A percentile compares a stretch with the other conserved stretches of the same genome.
These are phyloP conservation scores for Drosophila pseudotakahashii DNA, from an alignment of 2,888 invertebrate genomes.

Conservation along the genomic window DNA sequence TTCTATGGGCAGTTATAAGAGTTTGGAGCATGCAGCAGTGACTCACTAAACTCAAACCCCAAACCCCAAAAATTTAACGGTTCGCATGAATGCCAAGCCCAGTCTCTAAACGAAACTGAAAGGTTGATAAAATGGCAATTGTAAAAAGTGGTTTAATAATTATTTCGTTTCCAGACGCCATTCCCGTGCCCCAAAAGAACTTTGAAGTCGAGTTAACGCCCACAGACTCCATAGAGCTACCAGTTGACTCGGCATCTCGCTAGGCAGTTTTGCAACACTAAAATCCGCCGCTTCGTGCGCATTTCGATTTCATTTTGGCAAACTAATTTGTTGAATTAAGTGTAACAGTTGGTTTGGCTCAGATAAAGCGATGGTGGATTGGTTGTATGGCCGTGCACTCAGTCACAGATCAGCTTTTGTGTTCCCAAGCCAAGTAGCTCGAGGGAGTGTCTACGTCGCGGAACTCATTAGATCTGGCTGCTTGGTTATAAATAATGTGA, in stretches of 20 bases:
- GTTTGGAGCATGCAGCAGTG: slow-evolving; percentile 25
- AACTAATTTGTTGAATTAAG: slow-evolving; percentile 45
- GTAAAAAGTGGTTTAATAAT: slow-evolving; percentile 40
- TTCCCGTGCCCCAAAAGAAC: slow-evolving; percentile 30
- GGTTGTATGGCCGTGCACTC: background rate
- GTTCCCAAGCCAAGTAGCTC: slow-evolving; percentile 23
- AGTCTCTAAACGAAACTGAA: slow-evolving; percentile 35
- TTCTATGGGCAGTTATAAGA: slow-evolving; percentile 8
- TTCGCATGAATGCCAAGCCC: slow-evolving; percentile 31
- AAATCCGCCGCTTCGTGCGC: slow-evolving; percentile 4
- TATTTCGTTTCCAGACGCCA: slow-evolving; percentile 33
- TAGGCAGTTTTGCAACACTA: slow-evolving; percentile 23
- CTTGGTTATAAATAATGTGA: slow-evolving; percentile 39
- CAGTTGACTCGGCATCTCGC: slow-evolving; percentile 8
- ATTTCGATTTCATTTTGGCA: slow-evolving; percentile 33
- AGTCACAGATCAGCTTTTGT: slow-evolving; percentile 5
- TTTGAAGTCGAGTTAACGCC: slow-evolving; percentile 27
- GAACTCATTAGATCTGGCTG: slow-evolving; percentile 29
- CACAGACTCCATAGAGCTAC: slow-evolving; percentile 6
- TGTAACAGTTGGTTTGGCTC: slow-evolving; percentile 15
- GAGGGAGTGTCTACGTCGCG: slow-evolving; percentile 32
- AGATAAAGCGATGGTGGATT: slow-evolving; percentile 12
- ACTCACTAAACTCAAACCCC: slow-evolving; percentile 16
- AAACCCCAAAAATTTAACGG: slow-evolving; percentile 6
- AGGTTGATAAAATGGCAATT: slow-evolving; percentile 25